A percentile compares a stretch with the other conserved stretches of the same genome.
Conservation (phyloP, 2,888 invertebrate species). For the Polietes domitor region DNA sequence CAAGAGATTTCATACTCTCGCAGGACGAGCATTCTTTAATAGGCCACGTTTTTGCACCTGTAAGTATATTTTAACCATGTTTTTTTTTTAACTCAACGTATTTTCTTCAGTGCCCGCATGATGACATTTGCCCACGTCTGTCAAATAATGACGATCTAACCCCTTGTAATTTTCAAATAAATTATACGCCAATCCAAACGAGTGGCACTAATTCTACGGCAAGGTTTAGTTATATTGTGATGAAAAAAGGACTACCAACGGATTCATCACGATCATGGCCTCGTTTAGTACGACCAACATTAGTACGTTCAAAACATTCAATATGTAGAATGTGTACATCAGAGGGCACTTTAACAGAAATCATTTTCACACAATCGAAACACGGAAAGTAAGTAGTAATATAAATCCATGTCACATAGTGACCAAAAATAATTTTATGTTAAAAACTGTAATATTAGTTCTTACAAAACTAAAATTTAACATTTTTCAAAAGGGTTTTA, state of each 20-base stretch:
- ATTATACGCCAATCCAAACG: conserved; percentile 83
- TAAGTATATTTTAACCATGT: conserved; percentile 79
- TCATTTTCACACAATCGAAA: conserved; percentile 88
- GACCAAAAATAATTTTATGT: not conserved
- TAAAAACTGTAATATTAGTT: too few relatives aligned
- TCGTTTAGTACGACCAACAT: conserved; percentile 87
- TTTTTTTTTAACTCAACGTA: too few relatives aligned
- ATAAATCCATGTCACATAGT: too few relatives aligned
- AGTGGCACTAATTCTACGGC: conserved; percentile 82
- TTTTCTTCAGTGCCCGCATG: conserved; percentile 88
- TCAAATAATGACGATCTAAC: conserved; percentile 82
- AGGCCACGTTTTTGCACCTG: conserved; percentile 89
- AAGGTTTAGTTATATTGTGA: conserved; percentile 89
- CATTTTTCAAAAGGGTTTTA: too few relatives aligned
- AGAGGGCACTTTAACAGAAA: conserved; percentile 87
- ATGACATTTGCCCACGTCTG: conserved; percentile 87
- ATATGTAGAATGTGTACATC: conserved; percentile 90
- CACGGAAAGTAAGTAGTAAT: conserved; percentile 88
- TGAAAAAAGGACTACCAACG: conserved; percentile 87
- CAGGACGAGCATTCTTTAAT: conserved; percentile 80
- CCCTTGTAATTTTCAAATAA: conserved; percentile 90
- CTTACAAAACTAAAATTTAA: too few relatives aligned
- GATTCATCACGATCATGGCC: conserved; percentile 86
- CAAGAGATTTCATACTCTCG: conserved; percentile 88
- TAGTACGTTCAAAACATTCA: conserved; percentile 86